phyloP scores from a whole-genome alignment of 2,113 vertebrate species.

The Hystrix brachyura region DNA sequence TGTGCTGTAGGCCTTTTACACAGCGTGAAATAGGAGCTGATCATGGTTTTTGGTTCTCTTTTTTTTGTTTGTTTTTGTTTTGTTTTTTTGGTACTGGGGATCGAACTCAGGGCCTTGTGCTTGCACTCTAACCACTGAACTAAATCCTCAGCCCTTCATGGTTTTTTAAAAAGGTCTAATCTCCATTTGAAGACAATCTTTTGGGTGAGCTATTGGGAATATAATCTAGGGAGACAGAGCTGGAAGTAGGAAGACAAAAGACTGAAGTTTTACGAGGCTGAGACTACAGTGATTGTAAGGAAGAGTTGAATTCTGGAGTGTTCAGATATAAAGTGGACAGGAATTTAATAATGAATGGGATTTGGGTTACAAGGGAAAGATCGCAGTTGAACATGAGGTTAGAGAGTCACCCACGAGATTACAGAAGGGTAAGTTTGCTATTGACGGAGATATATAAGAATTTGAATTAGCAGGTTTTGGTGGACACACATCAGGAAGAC shows the following conservation, averaged over 20 bases:
- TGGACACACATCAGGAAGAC: background rate
- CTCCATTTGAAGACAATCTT: background rate
- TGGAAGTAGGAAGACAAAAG: background rate
- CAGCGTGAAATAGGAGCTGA: background rate
- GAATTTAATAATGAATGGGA: background rate
- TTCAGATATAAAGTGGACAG: background rate
- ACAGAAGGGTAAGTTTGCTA: background rate
- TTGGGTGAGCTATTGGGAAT: background rate
- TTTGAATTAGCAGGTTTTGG: background rate
- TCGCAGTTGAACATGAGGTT: background rate
- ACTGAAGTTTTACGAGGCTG: background rate
- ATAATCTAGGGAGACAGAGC: background rate
- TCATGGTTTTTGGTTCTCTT: background rate
- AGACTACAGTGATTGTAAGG: background rate
- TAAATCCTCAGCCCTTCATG: background rate
- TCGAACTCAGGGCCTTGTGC: too few species aligned
- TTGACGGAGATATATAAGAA: background rate
- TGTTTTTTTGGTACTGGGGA: too few species aligned
- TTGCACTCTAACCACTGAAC: too few species aligned
- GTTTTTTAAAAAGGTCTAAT: background rate
- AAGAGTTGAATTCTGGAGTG: background rate
- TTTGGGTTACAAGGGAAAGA: background rate
- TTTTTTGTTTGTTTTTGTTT: too few species aligned
- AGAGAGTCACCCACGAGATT: background rate
- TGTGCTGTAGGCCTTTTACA: background rate